A percentile compares a stretch with the other conserved stretches of the same genome.
Evolutionary conservation across 2,113 vertebrate genomes (phyloP).

Genomic region (Puffinus mauretanicus): DNA sequence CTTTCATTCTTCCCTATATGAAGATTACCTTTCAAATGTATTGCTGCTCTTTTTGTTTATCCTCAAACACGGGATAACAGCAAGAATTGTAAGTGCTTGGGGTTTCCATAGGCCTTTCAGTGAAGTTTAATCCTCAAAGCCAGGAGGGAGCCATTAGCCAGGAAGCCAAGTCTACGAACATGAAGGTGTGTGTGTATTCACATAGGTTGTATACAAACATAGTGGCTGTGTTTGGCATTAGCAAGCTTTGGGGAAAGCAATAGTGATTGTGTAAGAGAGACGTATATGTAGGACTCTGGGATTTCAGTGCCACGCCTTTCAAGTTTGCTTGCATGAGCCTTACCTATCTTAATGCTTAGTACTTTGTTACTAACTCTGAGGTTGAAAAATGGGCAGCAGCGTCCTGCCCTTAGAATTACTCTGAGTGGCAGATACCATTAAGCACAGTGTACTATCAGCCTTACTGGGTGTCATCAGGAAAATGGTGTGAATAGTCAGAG

Average conservation of each 20-base stretch:
- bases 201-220: neutral
- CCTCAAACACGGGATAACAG: neutral
- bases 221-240: neutral
- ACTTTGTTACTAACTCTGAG: neutral
- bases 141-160: neutral
- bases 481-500: neutral
- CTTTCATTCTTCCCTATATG: neutral
- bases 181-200: neutral
- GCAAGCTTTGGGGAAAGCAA: neutral
- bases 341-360: neutral
- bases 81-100: neutral
- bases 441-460: neutral
- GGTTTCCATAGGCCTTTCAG: neutral
- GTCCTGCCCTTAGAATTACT: neutral
- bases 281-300: neutral
- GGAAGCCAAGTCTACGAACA: neutral
- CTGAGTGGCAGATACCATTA: neutral
- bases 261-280: neutral
- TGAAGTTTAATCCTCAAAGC: neutral
- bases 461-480: neutral
- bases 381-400: neutral
- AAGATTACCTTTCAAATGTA: neutral
- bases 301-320: neutral
- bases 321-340: neutral
- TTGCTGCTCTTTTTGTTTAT: neutral